These are phyloP conservation scores for Microctenopoma lineatum DNA, from an alignment of 2,797 vertebrate species.

Conservation along the genomic window DNA sequence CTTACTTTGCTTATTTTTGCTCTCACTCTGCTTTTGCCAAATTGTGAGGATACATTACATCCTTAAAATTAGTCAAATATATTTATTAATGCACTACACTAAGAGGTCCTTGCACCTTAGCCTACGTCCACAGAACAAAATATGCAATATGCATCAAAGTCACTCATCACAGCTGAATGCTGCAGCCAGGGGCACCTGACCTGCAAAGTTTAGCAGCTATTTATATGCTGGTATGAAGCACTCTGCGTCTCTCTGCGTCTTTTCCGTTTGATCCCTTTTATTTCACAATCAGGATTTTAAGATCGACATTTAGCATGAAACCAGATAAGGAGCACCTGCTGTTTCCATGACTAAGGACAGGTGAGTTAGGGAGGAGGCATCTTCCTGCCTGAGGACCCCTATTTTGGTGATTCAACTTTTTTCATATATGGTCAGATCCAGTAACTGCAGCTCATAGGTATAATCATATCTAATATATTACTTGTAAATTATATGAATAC, in stretches of 20 bases:
- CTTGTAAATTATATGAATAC: too few relatives aligned
- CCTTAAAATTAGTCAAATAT: too few relatives aligned
- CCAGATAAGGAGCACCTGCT: slow-evolving; percentile 7
- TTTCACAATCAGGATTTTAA: slow-evolving; percentile 13
- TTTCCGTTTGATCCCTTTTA: background rate
- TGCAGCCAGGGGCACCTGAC: background rate
- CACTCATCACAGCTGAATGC: too few relatives aligned
- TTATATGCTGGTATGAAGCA: background rate
- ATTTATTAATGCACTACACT: too few relatives aligned
- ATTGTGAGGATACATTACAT: too few relatives aligned
- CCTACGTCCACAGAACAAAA: too few relatives aligned
- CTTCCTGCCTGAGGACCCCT: too few relatives aligned
- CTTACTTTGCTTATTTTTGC: too few relatives aligned
- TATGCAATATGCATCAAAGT: too few relatives aligned
- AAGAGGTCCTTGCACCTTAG: too few relatives aligned
- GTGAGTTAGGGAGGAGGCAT: background rate
- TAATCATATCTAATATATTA: too few relatives aligned
- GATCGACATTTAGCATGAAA: slow-evolving; percentile 2
- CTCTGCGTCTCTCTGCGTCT: slow-evolving; percentile 5
- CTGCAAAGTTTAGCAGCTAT: background rate
- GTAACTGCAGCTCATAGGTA: background rate
- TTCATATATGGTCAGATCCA: background rate
- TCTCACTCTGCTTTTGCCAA: too few relatives aligned
- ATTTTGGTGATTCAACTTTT: background rate
- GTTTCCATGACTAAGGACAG: background rate